Evolutionary conservation across 53 echinoderm and acorn worm species (phyloP).

Genomic region (Apostichopus leukothele): DNA sequence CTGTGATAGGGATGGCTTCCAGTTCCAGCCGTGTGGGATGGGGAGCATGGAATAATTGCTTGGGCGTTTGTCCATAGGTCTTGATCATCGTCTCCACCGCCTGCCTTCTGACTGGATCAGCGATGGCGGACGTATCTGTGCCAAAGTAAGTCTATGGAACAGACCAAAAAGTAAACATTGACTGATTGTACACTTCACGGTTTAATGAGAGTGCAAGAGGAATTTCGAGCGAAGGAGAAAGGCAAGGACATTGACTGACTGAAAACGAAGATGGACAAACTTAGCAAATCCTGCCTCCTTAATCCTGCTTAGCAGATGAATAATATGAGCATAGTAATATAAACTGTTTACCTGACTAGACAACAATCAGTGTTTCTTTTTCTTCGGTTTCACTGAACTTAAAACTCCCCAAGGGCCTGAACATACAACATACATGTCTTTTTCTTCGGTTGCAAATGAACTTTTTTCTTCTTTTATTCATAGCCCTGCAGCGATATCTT

Average conservation of each 20-base stretch:
- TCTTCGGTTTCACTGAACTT: no score
- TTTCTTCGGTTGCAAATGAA: no score
- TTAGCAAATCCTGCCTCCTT: neutral
- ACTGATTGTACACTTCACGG: no score
- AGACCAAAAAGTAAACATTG: neutral
- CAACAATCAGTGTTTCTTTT: no score
- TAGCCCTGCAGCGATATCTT: no score
- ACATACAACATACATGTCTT: no score
- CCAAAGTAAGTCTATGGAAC: constrained; percentile 91
- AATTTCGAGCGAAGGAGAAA: neutral
- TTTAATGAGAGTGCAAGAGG: neutral
- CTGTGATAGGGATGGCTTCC: constrained; percentile 9
- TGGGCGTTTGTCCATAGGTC: constrained; percentile 98
- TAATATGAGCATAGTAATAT: no score
- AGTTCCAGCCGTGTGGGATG: constrained; percentile 59
- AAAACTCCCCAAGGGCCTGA: no score
- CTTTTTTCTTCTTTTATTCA: no score
- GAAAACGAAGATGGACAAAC: neutral
- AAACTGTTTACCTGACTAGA: no score
- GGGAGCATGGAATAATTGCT: constrained; percentile 80
- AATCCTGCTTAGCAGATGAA: neutral
- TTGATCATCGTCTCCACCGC: constrained; percentile 99
- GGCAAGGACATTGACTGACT: no score
- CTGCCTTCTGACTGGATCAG: constrained; percentile 69
- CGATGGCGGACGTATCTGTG: constrained; percentile 73